phyloP scores from a whole-genome alignment of 2,113 vertebrate species.

The Mus musculus region DNA sequence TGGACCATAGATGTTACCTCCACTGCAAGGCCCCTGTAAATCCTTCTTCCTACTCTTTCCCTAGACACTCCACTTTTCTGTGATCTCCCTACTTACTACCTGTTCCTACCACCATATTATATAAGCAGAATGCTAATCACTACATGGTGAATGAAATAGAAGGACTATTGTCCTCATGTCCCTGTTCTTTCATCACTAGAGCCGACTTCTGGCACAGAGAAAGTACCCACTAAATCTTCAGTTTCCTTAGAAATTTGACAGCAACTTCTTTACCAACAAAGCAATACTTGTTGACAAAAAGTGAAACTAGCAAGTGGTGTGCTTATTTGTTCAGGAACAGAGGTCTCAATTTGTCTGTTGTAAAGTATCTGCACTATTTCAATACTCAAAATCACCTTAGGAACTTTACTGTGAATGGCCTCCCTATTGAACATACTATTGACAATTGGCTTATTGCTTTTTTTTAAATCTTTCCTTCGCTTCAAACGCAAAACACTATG shows the following conservation, averaged over 20 bases:
- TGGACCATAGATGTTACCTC: background rate
- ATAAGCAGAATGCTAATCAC: background rate
- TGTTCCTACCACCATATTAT: conserved; percentile 2
- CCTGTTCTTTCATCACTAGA: background rate
- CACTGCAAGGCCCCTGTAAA: background rate
- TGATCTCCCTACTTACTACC: background rate
- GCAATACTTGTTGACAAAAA: background rate
- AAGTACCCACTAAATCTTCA: background rate
- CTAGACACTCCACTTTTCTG: background rate
- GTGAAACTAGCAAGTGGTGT: background rate
- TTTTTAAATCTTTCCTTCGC: background rate
- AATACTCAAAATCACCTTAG: background rate
- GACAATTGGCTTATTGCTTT: conserved; percentile 50
- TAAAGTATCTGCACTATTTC: background rate
- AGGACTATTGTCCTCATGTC: background rate
- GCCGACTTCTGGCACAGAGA: background rate
- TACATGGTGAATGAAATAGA: background rate
- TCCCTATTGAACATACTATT: conserved; percentile 25
- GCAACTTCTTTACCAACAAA: background rate
- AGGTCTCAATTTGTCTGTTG: background rate
- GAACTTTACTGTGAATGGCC: conserved; percentile 13
- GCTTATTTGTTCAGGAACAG: conserved; percentile 2
- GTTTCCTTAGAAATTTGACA: background rate
- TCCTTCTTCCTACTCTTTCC: background rate
- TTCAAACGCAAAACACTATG: conserved; percentile 27